Conservation (phyloP, 2,113 vertebrate genomes). For the Zootoca vivipara region DNA sequence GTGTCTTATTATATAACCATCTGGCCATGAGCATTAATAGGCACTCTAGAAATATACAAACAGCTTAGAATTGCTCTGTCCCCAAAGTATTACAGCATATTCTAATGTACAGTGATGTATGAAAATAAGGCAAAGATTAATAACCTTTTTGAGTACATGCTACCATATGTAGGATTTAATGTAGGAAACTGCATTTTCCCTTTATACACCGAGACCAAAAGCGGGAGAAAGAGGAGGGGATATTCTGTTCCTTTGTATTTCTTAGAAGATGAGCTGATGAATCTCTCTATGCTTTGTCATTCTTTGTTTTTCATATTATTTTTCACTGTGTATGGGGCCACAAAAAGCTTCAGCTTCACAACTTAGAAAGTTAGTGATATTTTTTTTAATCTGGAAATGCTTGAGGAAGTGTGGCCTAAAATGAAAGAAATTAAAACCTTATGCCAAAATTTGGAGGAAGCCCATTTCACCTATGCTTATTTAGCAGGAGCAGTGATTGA, state of each 20-base stretch:
- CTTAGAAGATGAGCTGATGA: slow-evolving; percentile 64
- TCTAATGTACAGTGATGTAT: slow-evolving; percentile 20
- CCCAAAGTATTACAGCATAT: slow-evolving; percentile 7
- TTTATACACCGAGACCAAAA: slow-evolving; percentile 65
- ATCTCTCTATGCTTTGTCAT: slow-evolving; percentile 55
- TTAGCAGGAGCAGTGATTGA: background rate
- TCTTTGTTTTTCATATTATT: slow-evolving; percentile 51
- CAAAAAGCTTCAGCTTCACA: slow-evolving; percentile 31
- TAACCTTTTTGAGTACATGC: slow-evolving; percentile 48
- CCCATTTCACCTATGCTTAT: background rate
- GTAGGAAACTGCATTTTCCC: slow-evolving; percentile 42
- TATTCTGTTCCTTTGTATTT: slow-evolving; percentile 59
- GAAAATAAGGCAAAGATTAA: slow-evolving; percentile 69
- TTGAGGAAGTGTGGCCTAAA: background rate
- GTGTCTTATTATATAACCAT: slow-evolving; percentile 52
- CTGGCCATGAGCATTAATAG: slow-evolving; percentile 36
- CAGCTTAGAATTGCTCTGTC: slow-evolving; percentile 23
- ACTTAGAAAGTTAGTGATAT: background rate
- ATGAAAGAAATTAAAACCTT: background rate
- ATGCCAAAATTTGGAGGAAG: background rate
- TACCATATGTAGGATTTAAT: slow-evolving; percentile 39
- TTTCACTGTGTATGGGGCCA: slow-evolving; percentile 53
- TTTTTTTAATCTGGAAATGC: background rate
- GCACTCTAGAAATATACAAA: slow-evolving; percentile 48
- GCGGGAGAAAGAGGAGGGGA: slow-evolving; percentile 58